A percentile compares a stretch with the other conserved stretches of the same genome.
Conservation (phyloP, 2,113 vertebrate genomes). For the Xiphophorus hellerii region DNA sequence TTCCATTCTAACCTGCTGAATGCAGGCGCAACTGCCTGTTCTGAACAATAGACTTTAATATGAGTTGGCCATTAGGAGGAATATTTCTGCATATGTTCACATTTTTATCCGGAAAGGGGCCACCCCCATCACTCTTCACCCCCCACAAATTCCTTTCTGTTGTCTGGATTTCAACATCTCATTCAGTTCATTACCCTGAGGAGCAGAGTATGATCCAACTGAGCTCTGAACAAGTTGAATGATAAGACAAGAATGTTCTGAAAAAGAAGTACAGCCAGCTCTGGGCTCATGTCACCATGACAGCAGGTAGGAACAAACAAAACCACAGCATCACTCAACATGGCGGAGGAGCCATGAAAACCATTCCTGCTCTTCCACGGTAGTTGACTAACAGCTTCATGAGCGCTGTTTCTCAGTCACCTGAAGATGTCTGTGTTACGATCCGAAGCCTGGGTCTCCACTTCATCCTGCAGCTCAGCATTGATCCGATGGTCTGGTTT, state of each 20-base stretch:
- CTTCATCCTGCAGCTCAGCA: slow-evolving; percentile 10
- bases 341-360: no score
- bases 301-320: background rate
- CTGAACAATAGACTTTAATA: no score
- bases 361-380: background rate
- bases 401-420: background rate
- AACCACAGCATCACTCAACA: background rate
- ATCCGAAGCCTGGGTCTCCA: background rate
- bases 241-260: background rate
- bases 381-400: background rate
- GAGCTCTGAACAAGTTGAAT: background rate
- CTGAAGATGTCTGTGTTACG: background rate
- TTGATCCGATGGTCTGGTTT: slow-evolving; percentile 22
- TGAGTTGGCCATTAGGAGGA: no score
- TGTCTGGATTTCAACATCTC: background rate
- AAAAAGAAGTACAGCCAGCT: background rate
- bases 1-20: no score
- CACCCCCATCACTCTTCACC: accelerated
- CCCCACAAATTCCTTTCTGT: background rate
- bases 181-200: background rate
- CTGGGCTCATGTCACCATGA: background rate
- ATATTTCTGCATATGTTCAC: no score
- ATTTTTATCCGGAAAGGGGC: no score
- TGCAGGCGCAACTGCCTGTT: no score
- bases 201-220: background rate